Evolutionary conservation across 2,797 vertebrate species (phyloP).

Genomic region (Cossypha heuglini): DNA sequence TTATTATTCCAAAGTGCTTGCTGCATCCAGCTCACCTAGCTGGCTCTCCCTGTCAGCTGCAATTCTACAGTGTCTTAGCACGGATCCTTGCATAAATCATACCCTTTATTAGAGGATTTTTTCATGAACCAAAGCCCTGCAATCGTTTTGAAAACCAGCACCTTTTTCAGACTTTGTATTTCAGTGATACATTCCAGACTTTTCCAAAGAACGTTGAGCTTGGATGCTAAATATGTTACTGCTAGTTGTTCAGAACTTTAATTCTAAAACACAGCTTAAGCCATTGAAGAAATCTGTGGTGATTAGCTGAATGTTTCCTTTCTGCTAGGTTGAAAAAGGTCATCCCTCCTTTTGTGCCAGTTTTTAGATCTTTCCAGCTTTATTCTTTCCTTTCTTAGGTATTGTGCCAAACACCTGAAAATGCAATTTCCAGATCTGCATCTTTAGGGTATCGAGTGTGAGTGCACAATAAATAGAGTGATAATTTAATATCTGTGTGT

Average conservation of each 20-base stretch:
- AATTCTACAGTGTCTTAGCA: neutral
- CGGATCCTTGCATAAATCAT: neutral
- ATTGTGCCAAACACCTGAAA: slow-evolving; percentile 25
- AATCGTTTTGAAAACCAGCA: neutral
- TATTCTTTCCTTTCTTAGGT: neutral
- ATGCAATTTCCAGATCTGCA: neutral
- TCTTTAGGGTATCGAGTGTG: neutral
- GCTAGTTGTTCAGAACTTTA: neutral
- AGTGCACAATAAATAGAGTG: neutral
- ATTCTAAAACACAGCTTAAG: neutral
- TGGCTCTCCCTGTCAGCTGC: neutral
- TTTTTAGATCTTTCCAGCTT: neutral
- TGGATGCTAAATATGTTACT: neutral
- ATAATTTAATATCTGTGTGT: slow-evolving; percentile 11
- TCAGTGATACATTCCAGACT: neutral
- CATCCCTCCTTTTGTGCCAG: neutral
- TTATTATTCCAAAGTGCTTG: neutral
- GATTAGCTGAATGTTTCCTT: slow-evolving; percentile 28
- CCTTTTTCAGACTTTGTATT: neutral
- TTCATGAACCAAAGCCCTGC: neutral
- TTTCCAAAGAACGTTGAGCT: neutral
- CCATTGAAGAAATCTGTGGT: neutral
- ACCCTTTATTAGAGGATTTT: neutral
- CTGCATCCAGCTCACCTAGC: neutral
- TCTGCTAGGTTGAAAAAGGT: slow-evolving; percentile 13